A percentile compares a stretch with the other conserved stretches of the same genome.
Evolutionary conservation across 2,113 vertebrate species (phyloP).

Genomic region (Baryphthengus martii): DNA sequence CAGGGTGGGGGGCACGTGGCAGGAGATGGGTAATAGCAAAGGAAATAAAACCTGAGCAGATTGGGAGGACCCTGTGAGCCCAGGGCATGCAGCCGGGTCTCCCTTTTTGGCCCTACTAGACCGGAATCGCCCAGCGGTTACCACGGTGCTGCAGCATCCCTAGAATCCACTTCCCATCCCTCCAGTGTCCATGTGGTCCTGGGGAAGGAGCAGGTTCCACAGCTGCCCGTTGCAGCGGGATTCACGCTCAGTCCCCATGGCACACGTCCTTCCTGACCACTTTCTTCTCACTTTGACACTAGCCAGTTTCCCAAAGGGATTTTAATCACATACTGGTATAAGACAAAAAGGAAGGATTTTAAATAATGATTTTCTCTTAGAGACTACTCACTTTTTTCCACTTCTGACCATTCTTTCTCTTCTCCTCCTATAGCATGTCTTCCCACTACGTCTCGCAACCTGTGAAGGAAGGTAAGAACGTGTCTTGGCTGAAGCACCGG

Average conservation of each 20-base stretch:
- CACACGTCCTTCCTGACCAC: background rate
- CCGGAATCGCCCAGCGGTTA: background rate
- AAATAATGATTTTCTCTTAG: background rate
- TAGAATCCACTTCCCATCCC: background rate
- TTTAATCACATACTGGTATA: background rate
- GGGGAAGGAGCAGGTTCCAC: background rate
- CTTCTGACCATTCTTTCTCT: background rate
- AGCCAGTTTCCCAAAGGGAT: background rate
- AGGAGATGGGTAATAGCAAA: fast-evolving
- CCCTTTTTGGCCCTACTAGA: fast-evolving
- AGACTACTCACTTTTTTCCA: background rate
- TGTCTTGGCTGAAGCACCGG: background rate
- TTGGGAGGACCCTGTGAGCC: background rate
- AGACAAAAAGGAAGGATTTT: background rate
- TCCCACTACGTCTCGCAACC: constrained; percentile 35
- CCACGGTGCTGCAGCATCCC: background rate
- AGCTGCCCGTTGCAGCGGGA: background rate
- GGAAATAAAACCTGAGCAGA: background rate
- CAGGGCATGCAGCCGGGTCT: fast-evolving
- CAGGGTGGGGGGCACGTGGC: background rate
- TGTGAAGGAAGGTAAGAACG: constrained; percentile 62
- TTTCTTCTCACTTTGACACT: background rate
- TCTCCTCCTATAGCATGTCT: constrained; percentile 57
- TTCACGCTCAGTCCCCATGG: fast-evolving
- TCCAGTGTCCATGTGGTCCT: fast-evolving